Evolutionary conservation across 2,113 vertebrate genomes (phyloP).

Genomic region (Semnornis frantzii): DNA sequence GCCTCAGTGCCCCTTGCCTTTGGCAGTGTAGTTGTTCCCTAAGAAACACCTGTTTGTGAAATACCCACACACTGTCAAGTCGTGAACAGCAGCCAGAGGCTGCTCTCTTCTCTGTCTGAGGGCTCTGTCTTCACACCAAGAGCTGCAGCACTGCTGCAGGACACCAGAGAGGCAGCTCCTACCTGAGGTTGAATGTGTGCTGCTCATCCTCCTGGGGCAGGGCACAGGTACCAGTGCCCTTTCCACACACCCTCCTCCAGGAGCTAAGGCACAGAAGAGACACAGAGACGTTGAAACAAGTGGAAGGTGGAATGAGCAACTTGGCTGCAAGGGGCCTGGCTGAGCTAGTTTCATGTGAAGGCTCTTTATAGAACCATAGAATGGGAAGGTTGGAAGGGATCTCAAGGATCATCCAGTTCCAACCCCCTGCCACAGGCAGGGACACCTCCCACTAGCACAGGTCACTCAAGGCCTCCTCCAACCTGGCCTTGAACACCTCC

Average conservation of each 20-base stretch:
- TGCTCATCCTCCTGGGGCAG: not conserved
- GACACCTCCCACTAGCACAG: too few species aligned
- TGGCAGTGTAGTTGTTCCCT: not conserved
- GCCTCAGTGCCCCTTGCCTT: not conserved
- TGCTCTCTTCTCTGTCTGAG: too few species aligned
- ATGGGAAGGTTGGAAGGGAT: too few species aligned
- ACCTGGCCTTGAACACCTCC: too few species aligned
- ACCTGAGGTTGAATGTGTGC: not conserved
- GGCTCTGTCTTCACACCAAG: not conserved
- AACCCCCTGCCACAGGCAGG: too few species aligned
- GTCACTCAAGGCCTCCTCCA: too few species aligned
- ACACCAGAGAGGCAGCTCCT: not conserved
- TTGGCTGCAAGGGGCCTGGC: not conserved
- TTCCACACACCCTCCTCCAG: not conserved
- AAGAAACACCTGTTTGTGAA: not conserved
- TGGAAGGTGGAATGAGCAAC: not conserved
- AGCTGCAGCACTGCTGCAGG: not conserved
- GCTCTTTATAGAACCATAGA: not conserved
- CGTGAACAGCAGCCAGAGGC: not conserved
- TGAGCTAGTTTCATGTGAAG: not conserved
- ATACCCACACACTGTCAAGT: not conserved
- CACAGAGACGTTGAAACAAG: not conserved
- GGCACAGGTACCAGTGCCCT: not conserved
- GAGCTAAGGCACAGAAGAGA: not conserved
- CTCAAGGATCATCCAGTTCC: too few species aligned